These are phyloP conservation scores for Selenia dentaria DNA, from an alignment of 2,888 invertebrate species.

Conservation along the genomic window DNA sequence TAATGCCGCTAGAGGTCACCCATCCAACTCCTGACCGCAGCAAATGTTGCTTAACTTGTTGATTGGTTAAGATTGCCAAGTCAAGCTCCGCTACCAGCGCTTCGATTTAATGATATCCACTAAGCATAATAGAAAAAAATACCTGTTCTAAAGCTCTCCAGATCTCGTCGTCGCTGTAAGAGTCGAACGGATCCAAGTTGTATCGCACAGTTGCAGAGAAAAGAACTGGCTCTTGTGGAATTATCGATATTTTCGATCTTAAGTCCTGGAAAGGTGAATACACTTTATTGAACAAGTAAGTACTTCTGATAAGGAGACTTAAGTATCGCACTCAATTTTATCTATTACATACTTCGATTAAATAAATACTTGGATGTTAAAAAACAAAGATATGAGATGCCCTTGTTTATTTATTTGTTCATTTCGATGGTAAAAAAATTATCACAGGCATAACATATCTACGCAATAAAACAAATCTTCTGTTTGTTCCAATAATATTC, in stretches of 20 bases:
- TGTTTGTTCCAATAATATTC: too few relatives aligned
- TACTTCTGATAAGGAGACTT: neutral
- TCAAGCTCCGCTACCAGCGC: too few relatives aligned
- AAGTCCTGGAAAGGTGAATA: slow-evolving; percentile 67
- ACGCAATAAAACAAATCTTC: too few relatives aligned
- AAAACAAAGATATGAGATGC: neutral
- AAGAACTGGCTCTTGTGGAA: slow-evolving; percentile 88
- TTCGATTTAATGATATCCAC: too few relatives aligned
- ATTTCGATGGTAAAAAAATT: too few relatives aligned
- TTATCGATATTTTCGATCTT: slow-evolving; percentile 88
- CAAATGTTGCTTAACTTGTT: too few relatives aligned
- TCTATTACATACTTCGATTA: neutral
- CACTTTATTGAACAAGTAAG: slow-evolving; percentile 9
- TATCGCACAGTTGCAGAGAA: slow-evolving; percentile 88
- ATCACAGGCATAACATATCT: too few relatives aligned
- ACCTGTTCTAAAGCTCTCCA: slow-evolving; percentile 89
- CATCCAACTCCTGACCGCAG: too few relatives aligned
- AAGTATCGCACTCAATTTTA: slow-evolving; percentile 1
- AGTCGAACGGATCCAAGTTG: slow-evolving; percentile 89
- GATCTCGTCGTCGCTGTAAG: slow-evolving; percentile 85
- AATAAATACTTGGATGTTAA: neutral
- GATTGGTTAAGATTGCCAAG: too few relatives aligned
- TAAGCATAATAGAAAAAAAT: too few relatives aligned
- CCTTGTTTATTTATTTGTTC: neutral
- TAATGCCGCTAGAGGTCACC: too few relatives aligned